Evolutionary conservation across 37 sponge, comb jelly and placozoan species (phyloP).

Genomic region (Bolinopsis microptera): DNA sequence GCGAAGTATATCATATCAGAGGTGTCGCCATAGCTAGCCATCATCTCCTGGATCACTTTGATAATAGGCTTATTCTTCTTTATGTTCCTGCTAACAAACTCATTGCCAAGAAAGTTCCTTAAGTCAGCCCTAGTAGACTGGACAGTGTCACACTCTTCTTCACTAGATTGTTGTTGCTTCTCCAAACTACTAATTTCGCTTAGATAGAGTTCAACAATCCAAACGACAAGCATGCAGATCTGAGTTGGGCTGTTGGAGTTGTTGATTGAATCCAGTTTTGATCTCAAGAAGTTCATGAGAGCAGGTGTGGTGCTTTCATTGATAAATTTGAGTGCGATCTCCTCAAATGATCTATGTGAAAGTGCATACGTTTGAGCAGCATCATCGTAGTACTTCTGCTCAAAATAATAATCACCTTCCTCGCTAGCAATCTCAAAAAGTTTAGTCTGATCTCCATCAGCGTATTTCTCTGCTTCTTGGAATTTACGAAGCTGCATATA

Average conservation of each 20-base stretch:
- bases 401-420: conserved; percentile 84
- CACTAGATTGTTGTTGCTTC: conserved; percentile 7
- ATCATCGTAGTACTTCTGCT: conserved; percentile 74
- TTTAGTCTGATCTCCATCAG: conserved; percentile 68
- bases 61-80: conserved; percentile 58
- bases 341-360: conserved; percentile 90
- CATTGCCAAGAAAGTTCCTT: conserved; percentile 70
- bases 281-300: conserved; percentile 66
- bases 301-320: conserved; percentile 24
- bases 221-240: conserved; percentile 62
- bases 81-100: conserved; percentile 69
- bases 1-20: conserved; percentile 91
- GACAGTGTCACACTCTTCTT: conserved; percentile 46
- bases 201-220: conserved; percentile 34
- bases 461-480: conserved; percentile 82
- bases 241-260: conserved; percentile 42
- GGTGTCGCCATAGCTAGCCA: conserved; percentile 88
- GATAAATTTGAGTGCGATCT: conserved; percentile 91
- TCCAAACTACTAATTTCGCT: conserved; percentile 15
- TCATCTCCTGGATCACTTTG: conserved; percentile 66
- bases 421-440: conserved; percentile 54
- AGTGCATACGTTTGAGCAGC: conserved; percentile 84
- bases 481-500: conserved; percentile 81
- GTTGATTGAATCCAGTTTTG: conserved; percentile 78
- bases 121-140: conserved; percentile 71